Evolutionary conservation across 1,140 invertebrate genomes (phyloP).

Genomic region (Parapsyche elsis): DNA sequence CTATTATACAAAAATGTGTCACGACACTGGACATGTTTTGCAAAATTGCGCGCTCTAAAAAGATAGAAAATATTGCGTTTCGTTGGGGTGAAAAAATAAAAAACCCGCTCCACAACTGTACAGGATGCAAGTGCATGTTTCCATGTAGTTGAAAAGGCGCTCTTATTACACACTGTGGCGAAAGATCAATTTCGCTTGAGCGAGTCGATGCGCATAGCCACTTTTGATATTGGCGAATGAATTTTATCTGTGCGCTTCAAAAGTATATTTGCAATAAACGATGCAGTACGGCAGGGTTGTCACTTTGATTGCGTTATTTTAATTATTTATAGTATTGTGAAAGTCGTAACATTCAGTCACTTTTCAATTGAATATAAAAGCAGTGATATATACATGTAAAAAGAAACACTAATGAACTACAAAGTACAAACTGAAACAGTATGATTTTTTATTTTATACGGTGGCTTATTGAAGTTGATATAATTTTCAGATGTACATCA

Average conservation of each 20-base stretch:
- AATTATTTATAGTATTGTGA: too few relatives aligned
- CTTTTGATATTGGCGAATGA: not conserved
- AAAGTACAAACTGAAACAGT: too few relatives aligned
- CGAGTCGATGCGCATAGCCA: not conserved
- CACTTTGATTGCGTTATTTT: not conserved
- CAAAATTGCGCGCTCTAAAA: slow-evolving; percentile 40
- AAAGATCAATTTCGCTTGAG: not conserved
- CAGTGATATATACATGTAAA: too few relatives aligned
- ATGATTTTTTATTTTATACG: too few relatives aligned
- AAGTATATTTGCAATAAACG: slow-evolving; percentile 50
- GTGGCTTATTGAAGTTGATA: too few relatives aligned
- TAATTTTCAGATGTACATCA: too few relatives aligned
- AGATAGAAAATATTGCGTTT: slow-evolving; percentile 45
- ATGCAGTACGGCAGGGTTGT: slow-evolving; percentile 29
- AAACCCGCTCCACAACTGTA: not conserved
- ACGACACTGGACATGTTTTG: slow-evolving; percentile 30
- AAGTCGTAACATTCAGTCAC: too few relatives aligned
- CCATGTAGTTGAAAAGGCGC: not conserved
- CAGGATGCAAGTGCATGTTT: not conserved
- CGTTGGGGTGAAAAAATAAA: slow-evolving; percentile 43
- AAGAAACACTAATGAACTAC: too few relatives aligned
- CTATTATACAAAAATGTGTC: slow-evolving; percentile 38
- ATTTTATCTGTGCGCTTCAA: slow-evolving; percentile 53
- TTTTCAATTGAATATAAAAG: too few relatives aligned
- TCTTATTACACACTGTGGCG: not conserved